These are phyloP conservation scores for Gallinago paraguaiae DNA, from an alignment of 2,113 vertebrate species.

Conservation along the genomic window DNA sequence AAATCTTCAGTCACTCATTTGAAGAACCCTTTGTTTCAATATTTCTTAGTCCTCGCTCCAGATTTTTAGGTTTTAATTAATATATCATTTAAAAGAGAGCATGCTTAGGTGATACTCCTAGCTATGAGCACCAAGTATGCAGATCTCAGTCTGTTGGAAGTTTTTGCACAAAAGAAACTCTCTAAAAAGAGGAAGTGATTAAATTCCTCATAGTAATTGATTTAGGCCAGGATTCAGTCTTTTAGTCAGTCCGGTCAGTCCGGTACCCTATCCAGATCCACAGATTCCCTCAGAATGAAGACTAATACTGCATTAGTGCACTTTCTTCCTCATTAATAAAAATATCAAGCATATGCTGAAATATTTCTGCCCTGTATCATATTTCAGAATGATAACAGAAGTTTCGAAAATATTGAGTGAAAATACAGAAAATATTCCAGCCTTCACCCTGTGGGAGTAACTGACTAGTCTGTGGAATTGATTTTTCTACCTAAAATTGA, in stretches of 20 bases:
- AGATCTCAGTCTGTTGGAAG: not conserved
- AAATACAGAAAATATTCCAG: not conserved
- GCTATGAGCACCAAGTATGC: not conserved
- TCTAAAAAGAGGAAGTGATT: not conserved
- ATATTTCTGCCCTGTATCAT: not conserved
- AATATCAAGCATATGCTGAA: not conserved
- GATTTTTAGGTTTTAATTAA: not conserved
- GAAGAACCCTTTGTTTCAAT: not conserved
- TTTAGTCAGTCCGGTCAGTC: not conserved
- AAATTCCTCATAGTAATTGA: not conserved
- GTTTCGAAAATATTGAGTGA: not conserved
- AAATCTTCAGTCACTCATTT: not conserved
- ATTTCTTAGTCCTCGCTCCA: not conserved
- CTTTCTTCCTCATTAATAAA: not conserved
- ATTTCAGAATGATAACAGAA: not conserved
- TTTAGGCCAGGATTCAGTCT: not conserved
- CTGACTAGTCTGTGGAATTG: not conserved
- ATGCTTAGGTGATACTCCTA: not conserved
- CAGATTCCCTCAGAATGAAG: not conserved
- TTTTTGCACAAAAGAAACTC: not conserved
- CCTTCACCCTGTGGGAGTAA: not conserved
- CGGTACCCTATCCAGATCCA: not conserved
- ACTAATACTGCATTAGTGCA: too few relatives aligned
- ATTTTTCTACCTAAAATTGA: constrained; percentile 16
- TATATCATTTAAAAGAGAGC: not conserved